Evolutionary conservation across 2,888 invertebrate genomes (phyloP).

Genomic region (Chrysolina oricalcia): DNA sequence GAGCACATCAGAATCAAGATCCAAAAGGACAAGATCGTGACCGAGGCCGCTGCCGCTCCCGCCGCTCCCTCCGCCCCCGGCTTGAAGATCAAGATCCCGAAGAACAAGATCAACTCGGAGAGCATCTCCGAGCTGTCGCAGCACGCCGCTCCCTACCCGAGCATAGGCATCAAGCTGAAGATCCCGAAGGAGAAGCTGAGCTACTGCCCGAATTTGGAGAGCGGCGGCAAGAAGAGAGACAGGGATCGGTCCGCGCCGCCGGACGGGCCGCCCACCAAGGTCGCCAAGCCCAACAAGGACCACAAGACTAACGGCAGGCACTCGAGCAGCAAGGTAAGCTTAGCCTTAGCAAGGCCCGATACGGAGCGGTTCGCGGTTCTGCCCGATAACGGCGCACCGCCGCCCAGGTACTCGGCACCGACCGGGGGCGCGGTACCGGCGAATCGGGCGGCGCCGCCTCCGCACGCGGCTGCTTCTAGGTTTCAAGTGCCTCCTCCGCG

Average conservation of each 20-base stretch:
- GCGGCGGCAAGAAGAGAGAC: constrained; percentile 52
- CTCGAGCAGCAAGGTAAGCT: constrained; percentile 69
- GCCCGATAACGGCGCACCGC: constrained; percentile 20
- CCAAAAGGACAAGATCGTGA: constrained; percentile 60
- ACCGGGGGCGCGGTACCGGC: constrained; percentile 18
- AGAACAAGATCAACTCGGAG: constrained; percentile 80
- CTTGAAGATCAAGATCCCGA: constrained; percentile 88
- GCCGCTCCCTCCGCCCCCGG: constrained; percentile 70
- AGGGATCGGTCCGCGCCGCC: constrained; percentile 58
- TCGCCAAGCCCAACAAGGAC: constrained; percentile 63
- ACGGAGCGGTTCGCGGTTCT: constrained; percentile 14
- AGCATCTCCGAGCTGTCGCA: constrained; percentile 65
- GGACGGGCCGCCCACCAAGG: constrained; percentile 64
- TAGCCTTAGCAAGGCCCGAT: constrained; percentile 41
- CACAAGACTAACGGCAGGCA: constrained; percentile 68
- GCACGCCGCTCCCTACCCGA: constrained; percentile 43
- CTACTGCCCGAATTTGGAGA: constrained; percentile 30
- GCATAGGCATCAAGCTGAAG: constrained; percentile 80
- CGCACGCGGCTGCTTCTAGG: not conserved
- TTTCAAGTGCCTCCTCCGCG: constrained; percentile 26
- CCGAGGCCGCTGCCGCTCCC: constrained; percentile 56
- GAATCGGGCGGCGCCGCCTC: constrained; percentile 13
- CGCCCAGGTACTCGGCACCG: constrained; percentile 27
- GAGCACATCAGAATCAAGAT: constrained; percentile 74
- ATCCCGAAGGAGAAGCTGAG: constrained; percentile 80